These are phyloP conservation scores for Drosophila trichaetosa DNA, from an alignment of 2,888 invertebrate species.

Conservation along the genomic window DNA sequence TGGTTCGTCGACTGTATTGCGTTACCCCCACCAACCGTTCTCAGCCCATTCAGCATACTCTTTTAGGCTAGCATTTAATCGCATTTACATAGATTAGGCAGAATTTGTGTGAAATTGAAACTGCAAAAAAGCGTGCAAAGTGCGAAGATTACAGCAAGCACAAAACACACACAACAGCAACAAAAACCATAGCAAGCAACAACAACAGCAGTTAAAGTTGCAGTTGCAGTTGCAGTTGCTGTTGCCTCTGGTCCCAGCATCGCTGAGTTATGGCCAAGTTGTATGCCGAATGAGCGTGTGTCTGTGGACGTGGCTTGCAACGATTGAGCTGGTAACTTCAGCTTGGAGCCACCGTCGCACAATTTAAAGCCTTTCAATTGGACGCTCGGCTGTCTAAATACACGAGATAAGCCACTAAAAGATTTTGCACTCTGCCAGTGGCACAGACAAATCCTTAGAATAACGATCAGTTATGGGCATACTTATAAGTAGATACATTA, in stretches of 20 bases:
- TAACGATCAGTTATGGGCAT: background rate
- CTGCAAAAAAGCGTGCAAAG: constrained; percentile 74
- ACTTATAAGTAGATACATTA: background rate
- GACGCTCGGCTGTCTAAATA: constrained; percentile 44
- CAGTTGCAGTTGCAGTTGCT: constrained; percentile 13
- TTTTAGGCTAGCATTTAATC: constrained; percentile 79
- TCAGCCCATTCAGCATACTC: constrained; percentile 5
- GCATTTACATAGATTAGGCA: constrained; percentile 81
- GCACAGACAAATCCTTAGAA: background rate
- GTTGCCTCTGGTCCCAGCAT: constrained; percentile 2
- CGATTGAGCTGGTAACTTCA: constrained; percentile 31
- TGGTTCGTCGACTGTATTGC: constrained; percentile 54
- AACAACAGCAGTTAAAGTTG: constrained; percentile 9
- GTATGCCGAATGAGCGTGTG: constrained; percentile 3
- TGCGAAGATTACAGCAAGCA: constrained; percentile 64
- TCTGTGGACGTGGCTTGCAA: constrained; percentile 25
- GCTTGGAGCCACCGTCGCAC: constrained; percentile 8
- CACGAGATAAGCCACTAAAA: background rate
- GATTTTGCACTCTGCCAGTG: background rate
- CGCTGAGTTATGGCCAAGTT: constrained; percentile 28
- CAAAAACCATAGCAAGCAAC: background rate
- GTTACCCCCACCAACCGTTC: background rate
- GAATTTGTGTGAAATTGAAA: constrained; percentile 81
- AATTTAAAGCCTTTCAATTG: constrained; percentile 34
- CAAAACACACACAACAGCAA: constrained; percentile 2